phyloP scores from a whole-genome alignment of 2,797 vertebrate species.

The Propithecus deckenii region DNA sequence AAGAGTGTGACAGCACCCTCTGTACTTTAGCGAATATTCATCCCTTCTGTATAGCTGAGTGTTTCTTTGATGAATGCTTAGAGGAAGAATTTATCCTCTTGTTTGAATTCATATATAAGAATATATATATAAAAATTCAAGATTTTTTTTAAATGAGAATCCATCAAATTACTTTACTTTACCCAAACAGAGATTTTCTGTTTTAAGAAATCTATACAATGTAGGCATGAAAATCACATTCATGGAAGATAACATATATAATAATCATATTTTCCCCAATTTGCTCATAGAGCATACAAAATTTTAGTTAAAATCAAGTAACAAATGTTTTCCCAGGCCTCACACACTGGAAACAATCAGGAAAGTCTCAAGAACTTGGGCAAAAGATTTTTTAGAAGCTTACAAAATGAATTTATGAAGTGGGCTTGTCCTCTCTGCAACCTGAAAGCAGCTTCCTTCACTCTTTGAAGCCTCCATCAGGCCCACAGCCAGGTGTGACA shows the following conservation, averaged over 20 bases:
- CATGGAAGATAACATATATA: background rate
- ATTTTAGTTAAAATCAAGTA: slow-evolving; percentile 51
- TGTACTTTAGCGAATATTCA: background rate
- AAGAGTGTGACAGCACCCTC: background rate
- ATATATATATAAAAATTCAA: background rate
- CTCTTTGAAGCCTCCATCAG: slow-evolving; percentile 32
- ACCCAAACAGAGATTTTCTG: background rate
- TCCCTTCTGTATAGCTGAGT: background rate
- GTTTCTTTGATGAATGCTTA: background rate
- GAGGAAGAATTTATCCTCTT: background rate
- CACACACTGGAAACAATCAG: background rate
- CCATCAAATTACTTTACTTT: background rate
- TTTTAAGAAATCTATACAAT: background rate
- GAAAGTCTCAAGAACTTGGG: background rate
- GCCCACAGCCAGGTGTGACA: slow-evolving; percentile 49
- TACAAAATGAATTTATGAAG: background rate
- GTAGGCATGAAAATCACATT: background rate
- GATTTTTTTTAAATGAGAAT: background rate
- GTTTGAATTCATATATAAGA: too few species aligned
- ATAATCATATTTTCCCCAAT: background rate
- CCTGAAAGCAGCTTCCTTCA: background rate
- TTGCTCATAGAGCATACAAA: background rate
- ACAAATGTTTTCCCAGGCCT: background rate
- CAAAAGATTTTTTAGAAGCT: background rate
- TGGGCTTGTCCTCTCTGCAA: background rate